Base-by-base conservation (phyloP, 2,888 invertebrate species). In the Clostera curtula region DNA sequence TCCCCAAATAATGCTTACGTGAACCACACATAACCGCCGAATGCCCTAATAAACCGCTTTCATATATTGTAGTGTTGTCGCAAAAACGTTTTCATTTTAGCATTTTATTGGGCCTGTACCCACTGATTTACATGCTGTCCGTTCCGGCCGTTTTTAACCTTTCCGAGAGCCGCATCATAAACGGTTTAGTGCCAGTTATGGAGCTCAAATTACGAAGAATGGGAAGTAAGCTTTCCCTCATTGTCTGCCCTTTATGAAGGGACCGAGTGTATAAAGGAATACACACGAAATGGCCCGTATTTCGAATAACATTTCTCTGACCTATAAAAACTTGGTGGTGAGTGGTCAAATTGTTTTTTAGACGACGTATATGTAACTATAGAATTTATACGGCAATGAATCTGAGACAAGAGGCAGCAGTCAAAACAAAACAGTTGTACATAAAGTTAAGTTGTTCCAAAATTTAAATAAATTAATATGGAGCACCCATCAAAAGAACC, bases 111-210 rank as follows among this genome's bases (percentile, higher is more conserved):
- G 51, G 56, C 56, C 51, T 59, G 55, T 61, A 60, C 54, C 60
- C 52, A 56, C 62, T 70, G 68, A 71, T 72, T 71, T 71, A 71
- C 59, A 61, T 56, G 44, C 45, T 52, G 60, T 55, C 66, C 63
- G 63, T 65, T 70, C 69, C 68, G 66, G 64, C 49, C 63, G 49
- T 63, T 68, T 71, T 68, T 73, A 74, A 75, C 74, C 74, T 73
- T 75, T 73, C 59, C 68, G 65, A 65, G 65, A 71, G 67, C 63
- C 65, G 62, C 72, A 73, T 75, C 77, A 73, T 79, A 76, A 77
- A 77, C 69, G 68, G 72, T 73, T 76, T 73, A 75, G 72, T 71
- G 64, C 58, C 69, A 56, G 69, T 76, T 74, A 74, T 73, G 71
- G 62, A 61, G 68, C 64, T 69, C 64, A 67, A 77, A 77, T 77